phyloP scores from a whole-genome alignment of 2,113 vertebrate species.

The Bubo bubo region DNA sequence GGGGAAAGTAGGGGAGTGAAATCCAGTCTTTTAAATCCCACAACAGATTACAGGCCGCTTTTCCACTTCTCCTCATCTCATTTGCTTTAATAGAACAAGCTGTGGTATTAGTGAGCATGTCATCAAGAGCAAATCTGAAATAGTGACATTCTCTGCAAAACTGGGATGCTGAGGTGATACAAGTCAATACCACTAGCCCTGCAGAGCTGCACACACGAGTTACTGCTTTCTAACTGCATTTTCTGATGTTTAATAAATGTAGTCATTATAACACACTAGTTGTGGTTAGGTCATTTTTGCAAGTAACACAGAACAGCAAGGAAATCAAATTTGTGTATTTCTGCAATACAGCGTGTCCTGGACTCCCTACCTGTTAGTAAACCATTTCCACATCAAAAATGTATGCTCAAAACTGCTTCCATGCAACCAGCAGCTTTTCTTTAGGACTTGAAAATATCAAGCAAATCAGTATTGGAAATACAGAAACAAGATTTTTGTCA shows the following conservation, averaged over 20 bases:
- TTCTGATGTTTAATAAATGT: background rate
- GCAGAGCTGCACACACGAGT: background rate
- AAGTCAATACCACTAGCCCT: background rate
- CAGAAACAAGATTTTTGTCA: background rate
- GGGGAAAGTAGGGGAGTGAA: background rate
- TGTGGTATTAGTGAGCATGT: background rate
- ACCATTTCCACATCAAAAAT: background rate
- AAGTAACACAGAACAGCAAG: background rate
- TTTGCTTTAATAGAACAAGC: background rate
- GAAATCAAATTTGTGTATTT: background rate
- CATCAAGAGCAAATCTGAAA: background rate
- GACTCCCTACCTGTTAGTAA: background rate
- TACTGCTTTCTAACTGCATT: background rate
- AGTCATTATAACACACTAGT: background rate
- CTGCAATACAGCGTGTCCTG: background rate
- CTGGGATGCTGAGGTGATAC: background rate
- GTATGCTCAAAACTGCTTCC: background rate
- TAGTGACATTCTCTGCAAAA: background rate
- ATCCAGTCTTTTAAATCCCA: background rate
- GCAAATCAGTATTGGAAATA: background rate
- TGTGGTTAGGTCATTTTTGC: background rate
- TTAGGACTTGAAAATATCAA: background rate
- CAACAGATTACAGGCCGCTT: background rate
- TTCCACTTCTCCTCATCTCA: background rate
- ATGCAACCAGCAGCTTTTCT: background rate